These are phyloP conservation scores for Halcyon chelicuti DNA, from an alignment of 2,797 vertebrate species.

Conservation along the genomic window DNA sequence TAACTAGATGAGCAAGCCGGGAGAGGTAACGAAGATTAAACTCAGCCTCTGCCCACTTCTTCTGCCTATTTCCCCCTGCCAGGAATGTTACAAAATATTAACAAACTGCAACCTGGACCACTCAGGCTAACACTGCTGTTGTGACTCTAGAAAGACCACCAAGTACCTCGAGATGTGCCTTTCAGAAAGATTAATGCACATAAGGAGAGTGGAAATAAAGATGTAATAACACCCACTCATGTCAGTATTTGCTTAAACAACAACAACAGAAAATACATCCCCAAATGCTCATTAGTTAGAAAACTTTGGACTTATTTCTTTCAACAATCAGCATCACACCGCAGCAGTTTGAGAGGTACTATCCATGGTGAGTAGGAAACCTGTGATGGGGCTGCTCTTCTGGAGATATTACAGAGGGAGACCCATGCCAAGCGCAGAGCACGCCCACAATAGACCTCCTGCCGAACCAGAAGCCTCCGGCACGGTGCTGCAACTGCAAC, in stretches of 20 bases:
- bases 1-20: background rate
- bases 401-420: background rate
- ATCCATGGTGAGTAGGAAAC: background rate
- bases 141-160: background rate
- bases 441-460: background rate
- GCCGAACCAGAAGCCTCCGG: background rate
- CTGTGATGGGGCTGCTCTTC: background rate
- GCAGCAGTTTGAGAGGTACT: background rate
- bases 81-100: background rate
- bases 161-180: background rate
- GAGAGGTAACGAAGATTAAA: background rate
- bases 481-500: background rate
- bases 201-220: background rate
- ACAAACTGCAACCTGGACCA: background rate
- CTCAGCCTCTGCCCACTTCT: background rate
- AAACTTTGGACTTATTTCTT: background rate
- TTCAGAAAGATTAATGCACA: background rate
- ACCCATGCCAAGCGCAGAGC: background rate
- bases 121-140: background rate
- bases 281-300: background rate
- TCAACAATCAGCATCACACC: background rate
- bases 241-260: background rate
- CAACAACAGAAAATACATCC: background rate
- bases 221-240: background rate
- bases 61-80: background rate